Evolutionary conservation across 1,140 invertebrate genomes (phyloP).

Genomic region (Solenopsis invicta): DNA sequence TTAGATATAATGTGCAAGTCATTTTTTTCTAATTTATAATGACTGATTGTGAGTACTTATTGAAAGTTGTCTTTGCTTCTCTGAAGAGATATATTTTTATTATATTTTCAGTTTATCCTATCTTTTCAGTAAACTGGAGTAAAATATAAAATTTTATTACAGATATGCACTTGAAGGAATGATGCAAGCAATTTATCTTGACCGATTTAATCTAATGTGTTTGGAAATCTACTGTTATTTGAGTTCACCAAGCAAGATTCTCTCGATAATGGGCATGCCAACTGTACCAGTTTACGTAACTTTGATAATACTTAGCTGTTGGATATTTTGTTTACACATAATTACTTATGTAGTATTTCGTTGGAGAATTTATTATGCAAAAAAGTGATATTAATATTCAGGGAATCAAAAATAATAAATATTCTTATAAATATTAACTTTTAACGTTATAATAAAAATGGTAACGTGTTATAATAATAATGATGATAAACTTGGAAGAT

Average conservation of each 20-base stretch:
- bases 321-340: conserved; percentile 80
- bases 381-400: conserved; percentile 59
- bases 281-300: conserved; percentile 73
- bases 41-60: conserved; percentile 73
- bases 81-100: conserved; percentile 86
- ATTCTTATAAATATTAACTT: neutral
- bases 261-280: conserved; percentile 81
- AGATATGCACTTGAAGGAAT: conserved; percentile 93
- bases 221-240: conserved; percentile 79
- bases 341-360: conserved; percentile 77
- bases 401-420: neutral
- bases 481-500: conserved; percentile 5
- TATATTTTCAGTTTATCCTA: conserved; percentile 56
- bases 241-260: conserved; percentile 74
- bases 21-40: no score
- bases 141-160: conserved; percentile 80
- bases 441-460: neutral
- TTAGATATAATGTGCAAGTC: neutral
- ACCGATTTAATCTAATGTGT: conserved; percentile 88
- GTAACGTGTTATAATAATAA: neutral
- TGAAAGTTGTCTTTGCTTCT: conserved; percentile 79
- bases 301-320: conserved; percentile 75
- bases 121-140: neutral
- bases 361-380: conserved; percentile 77
- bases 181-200: conserved; percentile 91